These are phyloP conservation scores for Octodonta nipae DNA, from an alignment of 2,888 invertebrate species.

Conservation along the genomic window DNA sequence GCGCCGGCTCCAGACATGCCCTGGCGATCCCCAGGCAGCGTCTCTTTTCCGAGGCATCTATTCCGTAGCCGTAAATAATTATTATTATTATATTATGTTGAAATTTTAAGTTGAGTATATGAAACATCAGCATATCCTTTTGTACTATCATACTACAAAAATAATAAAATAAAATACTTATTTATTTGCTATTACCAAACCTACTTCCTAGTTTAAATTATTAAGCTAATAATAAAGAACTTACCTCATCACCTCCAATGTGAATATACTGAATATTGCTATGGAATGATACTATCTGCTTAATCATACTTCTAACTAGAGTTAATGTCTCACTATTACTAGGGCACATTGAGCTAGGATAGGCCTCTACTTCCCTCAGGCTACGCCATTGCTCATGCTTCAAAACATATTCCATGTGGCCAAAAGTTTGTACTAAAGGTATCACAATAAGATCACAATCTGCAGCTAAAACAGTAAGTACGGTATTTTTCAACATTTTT, in stretches of 20 bases:
- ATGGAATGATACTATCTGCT: slow-evolving; percentile 57
- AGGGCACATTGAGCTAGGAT: slow-evolving; percentile 64
- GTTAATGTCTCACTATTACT: slow-evolving; percentile 47
- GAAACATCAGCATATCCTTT: no score
- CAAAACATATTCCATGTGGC: slow-evolving; percentile 73
- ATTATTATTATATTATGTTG: no score
- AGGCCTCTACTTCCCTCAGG: slow-evolving; percentile 51
- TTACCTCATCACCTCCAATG: slow-evolving; percentile 69
- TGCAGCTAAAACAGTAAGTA: slow-evolving; percentile 35
- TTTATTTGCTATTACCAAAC: no score
- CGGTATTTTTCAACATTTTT: not conserved
- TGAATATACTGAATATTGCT: slow-evolving; percentile 53
- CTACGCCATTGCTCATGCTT: slow-evolving; percentile 55
- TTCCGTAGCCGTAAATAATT: no score
- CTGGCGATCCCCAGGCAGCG: no score
- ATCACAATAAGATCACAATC: slow-evolving; percentile 55
- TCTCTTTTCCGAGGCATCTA: no score
- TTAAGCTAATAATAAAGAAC: no score
- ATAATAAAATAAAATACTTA: no score
- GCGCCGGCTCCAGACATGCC: no score
- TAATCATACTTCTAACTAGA: slow-evolving; percentile 53
- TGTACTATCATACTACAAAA: no score
- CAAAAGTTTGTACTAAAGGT: slow-evolving; percentile 74
- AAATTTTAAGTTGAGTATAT: no score
- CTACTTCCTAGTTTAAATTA: no score